phyloP scores from a whole-genome alignment of 2,888 invertebrate species.

The Stegana nigrithorax region DNA sequence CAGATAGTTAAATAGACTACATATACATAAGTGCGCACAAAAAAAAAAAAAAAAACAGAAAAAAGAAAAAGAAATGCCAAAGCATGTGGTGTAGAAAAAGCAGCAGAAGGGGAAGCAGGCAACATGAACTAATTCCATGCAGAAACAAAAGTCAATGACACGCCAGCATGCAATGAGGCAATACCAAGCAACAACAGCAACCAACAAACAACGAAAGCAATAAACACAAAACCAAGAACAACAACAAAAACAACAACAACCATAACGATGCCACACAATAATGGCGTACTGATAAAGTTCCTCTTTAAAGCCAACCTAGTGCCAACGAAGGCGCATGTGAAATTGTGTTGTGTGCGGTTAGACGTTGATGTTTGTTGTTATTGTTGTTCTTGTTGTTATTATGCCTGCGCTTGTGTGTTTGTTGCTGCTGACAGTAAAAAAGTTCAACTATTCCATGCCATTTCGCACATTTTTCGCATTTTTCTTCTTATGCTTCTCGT shows the following conservation, averaged over 20 bases:
- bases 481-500: conserved; percentile 15
- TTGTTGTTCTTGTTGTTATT: background rate
- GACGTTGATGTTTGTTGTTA: background rate
- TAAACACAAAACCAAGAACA: background rate
- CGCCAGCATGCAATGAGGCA: background rate
- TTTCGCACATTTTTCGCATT: conserved; percentile 13
- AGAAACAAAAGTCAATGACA: conserved; percentile 8
- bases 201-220: background rate
- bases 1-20: background rate
- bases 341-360: background rate
- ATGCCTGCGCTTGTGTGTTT: conserved; percentile 22
- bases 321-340: no score
- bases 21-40: background rate
- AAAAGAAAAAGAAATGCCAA: no score
- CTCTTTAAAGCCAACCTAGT: no score
- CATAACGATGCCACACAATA: background rate
- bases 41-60: no score
- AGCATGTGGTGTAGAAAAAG: no score
- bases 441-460: conserved; percentile 11
- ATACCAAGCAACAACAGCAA: background rate
- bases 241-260: background rate
- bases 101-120: background rate
- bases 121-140: background rate
- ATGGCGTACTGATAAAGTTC: background rate
- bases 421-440: background rate